Evolutionary conservation across 2,797 vertebrate species (phyloP).

Genomic region (Oreochromis mossambicus): DNA sequence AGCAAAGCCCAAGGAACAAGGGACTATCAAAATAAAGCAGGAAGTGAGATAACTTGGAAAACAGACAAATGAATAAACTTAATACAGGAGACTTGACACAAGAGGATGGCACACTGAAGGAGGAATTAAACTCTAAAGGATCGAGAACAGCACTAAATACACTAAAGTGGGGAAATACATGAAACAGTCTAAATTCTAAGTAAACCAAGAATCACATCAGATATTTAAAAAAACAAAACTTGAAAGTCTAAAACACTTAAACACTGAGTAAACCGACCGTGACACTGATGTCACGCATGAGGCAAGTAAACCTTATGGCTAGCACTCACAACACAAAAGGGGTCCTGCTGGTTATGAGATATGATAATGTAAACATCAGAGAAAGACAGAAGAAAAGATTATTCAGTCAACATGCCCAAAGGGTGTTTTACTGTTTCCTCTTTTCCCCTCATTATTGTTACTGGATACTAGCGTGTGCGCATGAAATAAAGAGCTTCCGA

Average conservation of each 20-base stretch:
- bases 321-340: not conserved
- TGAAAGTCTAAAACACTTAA: not conserved
- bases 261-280: not conserved
- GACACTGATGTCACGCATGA: not conserved
- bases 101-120: not conserved
- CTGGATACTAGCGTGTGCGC: not conserved
- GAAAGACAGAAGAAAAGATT: not conserved
- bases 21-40: not conserved
- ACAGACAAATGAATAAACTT: not conserved
- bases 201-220: not conserved
- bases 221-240: not conserved
- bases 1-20: not conserved
- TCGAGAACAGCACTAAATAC: not conserved
- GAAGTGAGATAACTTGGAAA: not conserved
- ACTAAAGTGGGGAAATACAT: not conserved
- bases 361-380: not conserved
- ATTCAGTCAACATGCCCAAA: not conserved
- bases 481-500: not conserved
- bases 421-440: not conserved
- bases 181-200: not conserved
- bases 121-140: not conserved
- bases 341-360: not conserved
- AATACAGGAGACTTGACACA: not conserved
- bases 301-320: not conserved
- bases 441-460: not conserved